These are phyloP conservation scores for Alligator sinensis DNA, from an alignment of 2,113 vertebrate species.

Conservation along the genomic window DNA sequence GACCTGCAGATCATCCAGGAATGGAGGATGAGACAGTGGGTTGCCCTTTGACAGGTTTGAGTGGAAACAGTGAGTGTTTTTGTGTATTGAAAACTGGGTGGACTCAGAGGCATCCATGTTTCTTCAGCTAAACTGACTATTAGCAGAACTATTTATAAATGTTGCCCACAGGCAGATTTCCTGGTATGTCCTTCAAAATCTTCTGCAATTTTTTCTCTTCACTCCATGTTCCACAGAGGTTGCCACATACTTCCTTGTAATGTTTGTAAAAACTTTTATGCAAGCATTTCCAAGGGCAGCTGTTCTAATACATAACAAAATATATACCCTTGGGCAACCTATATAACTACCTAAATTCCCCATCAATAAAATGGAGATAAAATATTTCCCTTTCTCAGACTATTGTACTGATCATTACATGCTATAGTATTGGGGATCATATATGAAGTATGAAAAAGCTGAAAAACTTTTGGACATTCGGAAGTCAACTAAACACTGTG, in stretches of 20 bases:
- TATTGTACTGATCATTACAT: neutral
- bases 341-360: neutral
- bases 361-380: neutral
- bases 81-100: neutral
- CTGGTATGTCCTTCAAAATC: neutral
- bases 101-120: neutral
- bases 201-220: too few relatives aligned
- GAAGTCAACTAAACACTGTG: neutral
- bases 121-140: neutral
- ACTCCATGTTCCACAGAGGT: neutral
- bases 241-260: neutral
- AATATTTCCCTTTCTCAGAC: too few relatives aligned
- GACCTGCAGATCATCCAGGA: neutral
- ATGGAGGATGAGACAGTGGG: neutral
- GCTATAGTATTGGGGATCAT: rapidly evolving
- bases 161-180: neutral
- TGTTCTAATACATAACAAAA: neutral
- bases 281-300: rapidly evolving
- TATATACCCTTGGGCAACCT: neutral
- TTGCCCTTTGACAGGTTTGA: neutral
- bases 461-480: neutral
- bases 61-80: neutral
- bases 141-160: neutral
- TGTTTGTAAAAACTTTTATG: neutral
- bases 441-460: neutral